Conservation (phyloP, 2,888 invertebrate genomes). For the Drosophila nr. perissopoda region DNA sequence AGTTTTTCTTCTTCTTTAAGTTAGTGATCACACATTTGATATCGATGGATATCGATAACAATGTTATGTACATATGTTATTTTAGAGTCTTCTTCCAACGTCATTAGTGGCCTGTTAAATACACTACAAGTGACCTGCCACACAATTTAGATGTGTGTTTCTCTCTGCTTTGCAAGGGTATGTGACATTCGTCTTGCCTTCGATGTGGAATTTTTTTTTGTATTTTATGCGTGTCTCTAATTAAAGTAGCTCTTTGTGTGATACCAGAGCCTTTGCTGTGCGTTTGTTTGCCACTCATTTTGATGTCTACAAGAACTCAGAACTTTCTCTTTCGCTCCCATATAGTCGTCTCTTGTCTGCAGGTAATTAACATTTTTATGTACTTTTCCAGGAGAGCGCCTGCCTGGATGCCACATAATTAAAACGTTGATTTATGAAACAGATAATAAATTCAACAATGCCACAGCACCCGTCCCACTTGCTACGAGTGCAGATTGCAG, state of each 20-base stretch:
- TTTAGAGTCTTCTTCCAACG: background rate
- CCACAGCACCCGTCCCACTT: conserved; percentile 6
- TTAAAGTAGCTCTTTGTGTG: conserved; percentile 43
- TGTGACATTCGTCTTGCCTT: background rate
- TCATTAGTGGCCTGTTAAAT: background rate
- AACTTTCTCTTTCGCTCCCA: conserved; percentile 1
- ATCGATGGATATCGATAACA: background rate
- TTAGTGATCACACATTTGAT: background rate
- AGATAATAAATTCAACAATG: conserved; percentile 68
- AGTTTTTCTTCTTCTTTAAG: background rate
- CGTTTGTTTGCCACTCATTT: conserved; percentile 45
- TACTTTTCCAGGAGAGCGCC: conserved; percentile 52
- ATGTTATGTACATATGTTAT: background rate
- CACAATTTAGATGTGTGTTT: background rate
- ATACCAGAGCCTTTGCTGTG: conserved; percentile 10
- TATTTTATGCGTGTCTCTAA: conserved; percentile 27
- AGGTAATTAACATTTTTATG: conserved; percentile 76
- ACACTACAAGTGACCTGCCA: background rate
- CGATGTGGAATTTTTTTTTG: background rate
- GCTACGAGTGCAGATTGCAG: conserved; percentile 15
- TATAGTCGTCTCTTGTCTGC: conserved; percentile 33
- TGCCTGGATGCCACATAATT: conserved; percentile 64
- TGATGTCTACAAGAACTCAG: conserved; percentile 30
- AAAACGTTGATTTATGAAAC: conserved; percentile 71
- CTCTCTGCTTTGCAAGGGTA: background rate